Evolutionary conservation across 1,140 invertebrate genomes (phyloP).

Genomic region (Platyura marginata): DNA sequence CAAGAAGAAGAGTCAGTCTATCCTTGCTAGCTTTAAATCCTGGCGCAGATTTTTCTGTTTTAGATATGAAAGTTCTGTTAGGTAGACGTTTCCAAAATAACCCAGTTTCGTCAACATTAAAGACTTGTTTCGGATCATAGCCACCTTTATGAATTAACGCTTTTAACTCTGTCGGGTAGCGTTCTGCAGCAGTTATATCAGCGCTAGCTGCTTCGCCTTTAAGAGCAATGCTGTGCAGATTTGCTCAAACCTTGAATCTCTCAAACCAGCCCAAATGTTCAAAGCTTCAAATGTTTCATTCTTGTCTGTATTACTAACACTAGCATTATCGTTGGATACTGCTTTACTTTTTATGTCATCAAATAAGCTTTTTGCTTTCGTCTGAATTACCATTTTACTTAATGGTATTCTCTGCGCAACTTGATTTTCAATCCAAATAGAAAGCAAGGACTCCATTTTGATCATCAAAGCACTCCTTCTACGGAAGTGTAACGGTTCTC

Average conservation of each 20-base stretch:
- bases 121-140: constrained; percentile 21
- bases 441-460: constrained; percentile 12
- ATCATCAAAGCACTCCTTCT: no score
- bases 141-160: constrained; percentile 19
- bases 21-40: constrained; percentile 23
- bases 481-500: no score
- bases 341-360: constrained; percentile 10
- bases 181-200: constrained; percentile 15
- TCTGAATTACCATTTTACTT: constrained; percentile 11
- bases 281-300: no score
- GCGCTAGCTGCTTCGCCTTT: constrained; percentile 17
- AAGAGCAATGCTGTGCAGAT: constrained; percentile 15
- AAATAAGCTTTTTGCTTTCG: constrained; percentile 12
- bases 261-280: constrained; percentile 12
- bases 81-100: constrained; percentile 22
- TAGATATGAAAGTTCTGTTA: constrained; percentile 11
- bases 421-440: constrained; percentile 11
- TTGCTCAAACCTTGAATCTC: constrained; percentile 10
- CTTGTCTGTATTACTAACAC: no score
- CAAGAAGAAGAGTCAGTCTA: constrained; percentile 18
- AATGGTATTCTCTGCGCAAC: constrained; percentile 10
- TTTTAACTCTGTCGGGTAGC: constrained; percentile 17
- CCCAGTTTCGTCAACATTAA: constrained; percentile 24
- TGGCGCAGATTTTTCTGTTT: constrained; percentile 7
- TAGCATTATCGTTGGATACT: no score